These are phyloP conservation scores for Castor canadensis DNA, from an alignment of 2,113 vertebrate species.

Conservation along the genomic window DNA sequence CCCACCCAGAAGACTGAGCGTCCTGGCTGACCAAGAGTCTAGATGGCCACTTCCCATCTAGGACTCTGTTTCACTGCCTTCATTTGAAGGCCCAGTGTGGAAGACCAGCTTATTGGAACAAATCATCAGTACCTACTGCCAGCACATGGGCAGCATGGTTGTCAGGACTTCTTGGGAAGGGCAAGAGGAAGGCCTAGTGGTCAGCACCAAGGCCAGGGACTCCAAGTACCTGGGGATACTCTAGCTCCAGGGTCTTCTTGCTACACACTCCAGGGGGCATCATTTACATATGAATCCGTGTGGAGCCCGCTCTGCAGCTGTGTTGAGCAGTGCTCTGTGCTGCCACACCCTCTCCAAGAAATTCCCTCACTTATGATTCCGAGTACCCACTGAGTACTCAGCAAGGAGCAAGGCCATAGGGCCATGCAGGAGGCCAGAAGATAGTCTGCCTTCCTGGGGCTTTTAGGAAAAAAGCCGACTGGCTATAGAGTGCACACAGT, in stretches of 20 bases:
- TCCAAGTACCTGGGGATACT: not conserved
- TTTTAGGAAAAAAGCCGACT: not conserved
- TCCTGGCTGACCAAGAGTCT: not conserved
- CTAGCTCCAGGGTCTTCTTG: not conserved
- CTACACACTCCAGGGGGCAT: not conserved
- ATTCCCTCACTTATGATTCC: not conserved
- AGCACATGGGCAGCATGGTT: not conserved
- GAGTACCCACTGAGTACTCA: not conserved
- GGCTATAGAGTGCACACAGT: too few species aligned
- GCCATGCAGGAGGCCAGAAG: not conserved
- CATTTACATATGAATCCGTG: not conserved
- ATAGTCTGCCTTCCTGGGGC: not conserved
- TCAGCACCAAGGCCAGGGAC: not conserved
- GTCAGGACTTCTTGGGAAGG: not conserved
- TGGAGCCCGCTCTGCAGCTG: not conserved
- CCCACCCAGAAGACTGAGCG: not conserved
- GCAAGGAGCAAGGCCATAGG: not conserved
- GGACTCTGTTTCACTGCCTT: not conserved
- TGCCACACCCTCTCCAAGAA: not conserved
- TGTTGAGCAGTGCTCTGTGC: not conserved
- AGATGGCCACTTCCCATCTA: not conserved
- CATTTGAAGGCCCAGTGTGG: not conserved
- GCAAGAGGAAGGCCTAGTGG: not conserved
- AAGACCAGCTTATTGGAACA: not conserved
- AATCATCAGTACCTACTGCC: fast-evolving